A percentile compares a stretch with the other conserved stretches of the same genome.
Evolutionary conservation across 2,113 vertebrate species (phyloP).

Genomic region (Phoxinus phoxinus): DNA sequence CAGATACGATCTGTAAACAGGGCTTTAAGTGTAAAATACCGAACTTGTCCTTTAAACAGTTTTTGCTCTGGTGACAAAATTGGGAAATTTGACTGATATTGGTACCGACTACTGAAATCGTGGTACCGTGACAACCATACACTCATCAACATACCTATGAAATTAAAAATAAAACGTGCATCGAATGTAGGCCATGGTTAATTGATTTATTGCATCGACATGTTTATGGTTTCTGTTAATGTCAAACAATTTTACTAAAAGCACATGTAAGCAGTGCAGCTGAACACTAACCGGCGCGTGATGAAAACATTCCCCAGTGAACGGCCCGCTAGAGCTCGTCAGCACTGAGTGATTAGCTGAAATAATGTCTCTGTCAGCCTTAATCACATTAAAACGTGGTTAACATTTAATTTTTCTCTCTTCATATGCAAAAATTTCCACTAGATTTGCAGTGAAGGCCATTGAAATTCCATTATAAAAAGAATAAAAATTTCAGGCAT

Average conservation of each 20-base stretch:
- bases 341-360: slow-evolving; percentile 99
- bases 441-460: slow-evolving; percentile 99
- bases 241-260: slow-evolving; percentile 25
- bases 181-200: slow-evolving; percentile 8
- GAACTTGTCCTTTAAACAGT: too few relatives aligned
- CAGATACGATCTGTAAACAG: too few relatives aligned
- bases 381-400: slow-evolving; percentile 99
- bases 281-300: not conserved
- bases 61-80: too few relatives aligned
- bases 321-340: slow-evolving; percentile 86
- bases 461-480: slow-evolving; percentile 99
- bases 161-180: not conserved
- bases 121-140: too few relatives aligned
- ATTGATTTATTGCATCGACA: slow-evolving; percentile 30
- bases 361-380: slow-evolving; percentile 99
- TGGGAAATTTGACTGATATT: too few relatives aligned
- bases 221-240: slow-evolving; percentile 35
- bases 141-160: not conserved
- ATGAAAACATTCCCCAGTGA: slow-evolving; percentile 4
- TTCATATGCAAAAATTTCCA: slow-evolving; percentile 99
- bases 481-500: slow-evolving; percentile 99
- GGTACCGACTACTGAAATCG: too few relatives aligned
- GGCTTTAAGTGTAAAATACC: too few relatives aligned
- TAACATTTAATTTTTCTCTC: slow-evolving; percentile 99
- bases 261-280: not conserved